Base-by-base conservation (phyloP, 2,797 vertebrate genomes). In the Gallinago stenura region DNA sequence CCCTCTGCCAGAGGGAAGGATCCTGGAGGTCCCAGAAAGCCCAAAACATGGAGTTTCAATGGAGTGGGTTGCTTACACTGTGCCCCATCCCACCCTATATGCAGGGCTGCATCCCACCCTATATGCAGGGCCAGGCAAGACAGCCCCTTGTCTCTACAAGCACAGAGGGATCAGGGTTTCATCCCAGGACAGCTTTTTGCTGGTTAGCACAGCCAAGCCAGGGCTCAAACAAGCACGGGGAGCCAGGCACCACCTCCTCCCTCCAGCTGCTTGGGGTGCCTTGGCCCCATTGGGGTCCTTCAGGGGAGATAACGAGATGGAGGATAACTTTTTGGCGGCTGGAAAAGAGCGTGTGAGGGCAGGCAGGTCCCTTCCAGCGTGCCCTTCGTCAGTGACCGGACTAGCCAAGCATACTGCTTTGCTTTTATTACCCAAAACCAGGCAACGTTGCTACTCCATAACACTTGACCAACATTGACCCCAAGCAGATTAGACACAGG, bases 401-500 rank as follows among this genome's bases (percentile, higher is more conserved):
- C 77, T 10, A 78, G 33, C 39, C 53, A 46, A 53, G 83, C 71
- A 57, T 54, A 17, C 46, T 33, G 43, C 64, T 73, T 89, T 1
- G 1, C 70, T 82, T 87, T 82, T 90, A 64, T 89, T 90, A 62
- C 50, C 77, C 41, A 20, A 84, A 87, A 39, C 19, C 1, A 3
- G 46, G 54, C 6, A 4, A 82, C 0, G 0, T 37, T 2, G 2
- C 57, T 58, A 80, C 70, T 88, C 58, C 51, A 15, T 53, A 90
- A 84, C 80, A 87, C 81, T 85, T 83, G 77, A 65, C 83, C 77
- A 73, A 2, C 0, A 1, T 7, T 91, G 85, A 96, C 87, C 78
- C 30, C 53, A 30, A n/a, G 71, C 66, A 85, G 73, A 93, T 95
- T 68, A 95, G 92, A 35, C 83, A 68, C 60, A 80, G 66, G 33